These are phyloP conservation scores for Campaea margaritaria DNA, from an alignment of 2,888 invertebrate species.

Conservation along the genomic window DNA sequence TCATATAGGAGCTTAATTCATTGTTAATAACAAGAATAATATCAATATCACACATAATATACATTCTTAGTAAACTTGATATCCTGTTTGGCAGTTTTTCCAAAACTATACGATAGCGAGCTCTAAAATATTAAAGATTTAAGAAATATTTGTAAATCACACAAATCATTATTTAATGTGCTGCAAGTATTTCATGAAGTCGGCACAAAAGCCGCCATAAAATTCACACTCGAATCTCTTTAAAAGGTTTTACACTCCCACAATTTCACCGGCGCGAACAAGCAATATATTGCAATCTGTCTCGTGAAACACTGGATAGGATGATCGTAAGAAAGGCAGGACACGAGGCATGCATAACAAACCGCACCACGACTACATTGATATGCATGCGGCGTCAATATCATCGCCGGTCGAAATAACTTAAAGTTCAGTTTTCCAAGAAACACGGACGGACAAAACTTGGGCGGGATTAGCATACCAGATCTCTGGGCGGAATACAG, in stretches of 20 bases:
- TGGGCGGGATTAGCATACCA: constrained; percentile 14
- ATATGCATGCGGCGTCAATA: constrained; percentile 59
- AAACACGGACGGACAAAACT: constrained; percentile 39
- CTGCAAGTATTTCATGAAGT: neutral
- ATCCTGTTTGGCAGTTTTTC: too few relatives aligned
- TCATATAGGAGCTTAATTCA: too few relatives aligned
- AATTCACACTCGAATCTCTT: too few relatives aligned
- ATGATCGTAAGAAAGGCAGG: constrained; percentile 57
- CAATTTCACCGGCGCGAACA: constrained; percentile 7
- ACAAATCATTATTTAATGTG: neutral
- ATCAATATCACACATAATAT: too few relatives aligned
- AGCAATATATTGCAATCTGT: constrained; percentile 35
- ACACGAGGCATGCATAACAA: constrained; percentile 61
- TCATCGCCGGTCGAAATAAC: constrained; percentile 51
- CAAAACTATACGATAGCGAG: too few relatives aligned
- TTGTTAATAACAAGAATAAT: too few relatives aligned
- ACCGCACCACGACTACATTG: constrained; percentile 53
- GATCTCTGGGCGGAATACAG: constrained; percentile 16
- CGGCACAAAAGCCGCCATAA: neutral
- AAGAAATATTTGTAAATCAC: neutral
- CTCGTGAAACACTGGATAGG: constrained; percentile 45
- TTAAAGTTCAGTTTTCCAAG: constrained; percentile 49
- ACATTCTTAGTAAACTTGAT: too few relatives aligned
- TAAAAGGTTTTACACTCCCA: constrained; percentile 6
- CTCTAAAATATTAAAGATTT: neutral